Base-by-base conservation (phyloP, 2,888 invertebrate genomes). In the Mesoligia furuncula region DNA sequence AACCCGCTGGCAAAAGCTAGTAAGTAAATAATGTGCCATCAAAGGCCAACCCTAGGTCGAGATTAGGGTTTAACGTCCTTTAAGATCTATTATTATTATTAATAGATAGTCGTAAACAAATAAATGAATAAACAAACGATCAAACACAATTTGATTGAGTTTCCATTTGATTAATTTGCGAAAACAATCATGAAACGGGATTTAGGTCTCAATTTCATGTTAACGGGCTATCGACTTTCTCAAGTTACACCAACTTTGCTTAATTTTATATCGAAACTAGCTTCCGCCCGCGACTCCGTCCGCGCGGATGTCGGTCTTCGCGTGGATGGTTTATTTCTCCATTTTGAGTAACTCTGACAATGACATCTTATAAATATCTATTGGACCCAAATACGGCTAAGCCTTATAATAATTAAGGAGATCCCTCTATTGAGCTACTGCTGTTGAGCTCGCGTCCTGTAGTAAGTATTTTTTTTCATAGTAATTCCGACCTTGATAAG, bases 91-190 rank as follows among this genome's bases (percentile, higher is more conserved):
- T 24, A 71, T 62, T 77, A 71, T 59, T 73, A 62, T 68, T 74
- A 84, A 65, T 72, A 72, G 64, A 65, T 69, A 48, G 71, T 72
- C 65, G 20, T 20, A 61, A 69, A 57, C 59, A 82, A 36, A 36
- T 36, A 36, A 36, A 36, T 36, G 0, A 36, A 59, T 39, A 42
- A 9, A 42, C 11, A 11, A 11, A 48, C 48, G 27, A 62, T 64
- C 45, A 36, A 69, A 69, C 20, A 62, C 36, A 54, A 75, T 73
- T 70, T 73, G 45, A 75, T 74, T 13, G 42, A 72, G 59, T 81
- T 75, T 71, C 65, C 45, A 74, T 66, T 81, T 61, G 62, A 85
- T 81, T 78, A 68, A 73, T 59, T 81, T 81, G 24, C 27, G 20
- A 71, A 73, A 74, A 76, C 71, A 76, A 78, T 76, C 27, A 73